These are phyloP conservation scores for Eurystomus gularis DNA, from an alignment of 2,113 vertebrate genomes.

Conservation along the genomic window DNA sequence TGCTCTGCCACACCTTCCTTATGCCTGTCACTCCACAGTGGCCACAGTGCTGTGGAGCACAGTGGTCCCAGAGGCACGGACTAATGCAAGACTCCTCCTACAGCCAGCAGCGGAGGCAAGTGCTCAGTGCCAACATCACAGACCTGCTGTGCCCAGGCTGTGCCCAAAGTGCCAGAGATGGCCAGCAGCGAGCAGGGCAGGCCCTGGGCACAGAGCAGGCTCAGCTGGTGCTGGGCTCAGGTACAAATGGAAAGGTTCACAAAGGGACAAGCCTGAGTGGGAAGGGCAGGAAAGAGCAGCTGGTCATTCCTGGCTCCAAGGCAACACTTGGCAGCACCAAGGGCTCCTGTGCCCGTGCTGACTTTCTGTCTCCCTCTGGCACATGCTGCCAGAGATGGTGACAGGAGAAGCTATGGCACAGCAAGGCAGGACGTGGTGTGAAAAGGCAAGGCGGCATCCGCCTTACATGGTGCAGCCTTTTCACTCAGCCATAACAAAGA, in stretches of 20 bases:
- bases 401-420: neutral
- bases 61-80: neutral
- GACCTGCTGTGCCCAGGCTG: neutral
- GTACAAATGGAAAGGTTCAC: neutral
- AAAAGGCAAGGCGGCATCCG: neutral
- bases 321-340: neutral
- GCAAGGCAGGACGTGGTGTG: neutral
- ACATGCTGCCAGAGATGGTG: neutral
- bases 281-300: neutral
- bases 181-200: rapidly evolving
- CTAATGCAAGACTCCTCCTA: neutral
- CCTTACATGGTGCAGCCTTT: neutral
- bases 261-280: neutral
- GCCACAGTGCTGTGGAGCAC: neutral
- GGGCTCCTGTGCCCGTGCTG: neutral
- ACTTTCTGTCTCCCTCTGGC: neutral
- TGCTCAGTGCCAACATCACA: rapidly evolving
- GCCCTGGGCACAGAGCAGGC: neutral
- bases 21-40: neutral
- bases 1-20: neutral
- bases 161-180: neutral
- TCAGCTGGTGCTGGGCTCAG: neutral
- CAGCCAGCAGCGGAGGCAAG: neutral
- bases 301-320: neutral
- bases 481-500: neutral